Evolutionary conservation across 2,797 vertebrate species (phyloP), one percentile per base, ranked within the genome.

Genomic region (Gephyroberyx darwinii): DNA sequence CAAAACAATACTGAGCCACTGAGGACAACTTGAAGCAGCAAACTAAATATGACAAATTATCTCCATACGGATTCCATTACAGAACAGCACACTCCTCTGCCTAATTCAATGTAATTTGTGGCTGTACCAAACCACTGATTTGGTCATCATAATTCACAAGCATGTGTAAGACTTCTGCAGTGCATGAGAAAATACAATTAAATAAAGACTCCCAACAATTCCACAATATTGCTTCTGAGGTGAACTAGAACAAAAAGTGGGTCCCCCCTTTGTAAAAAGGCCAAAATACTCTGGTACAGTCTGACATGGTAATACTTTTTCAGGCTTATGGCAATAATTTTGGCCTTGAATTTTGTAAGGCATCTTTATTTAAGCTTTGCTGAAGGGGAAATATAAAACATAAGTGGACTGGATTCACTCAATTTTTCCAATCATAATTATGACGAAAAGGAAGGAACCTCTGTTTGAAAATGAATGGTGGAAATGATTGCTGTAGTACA

Each of bases 281-380:
- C 43, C 43, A 45, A 45, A 45, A 45, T 45, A 45, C 43, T 45
- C 22, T 6, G 14, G 41, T 41, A 45, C 13, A 16, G 2, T 45
- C 4, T 45, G 43, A 45, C 43, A 45, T 16, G 43, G 13, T 43
- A 45, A 45, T 45, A 45, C 43, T 45, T 45, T 26, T 26, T 26
- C 16, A 16, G 4, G 14, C 13, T 16, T 45, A 45, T 16, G 43
- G 16, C 43, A 45, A 16, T 45, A 45, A 45, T 16, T 45, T 14
- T 14, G 43, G 43, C 16, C 43, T 45, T 14, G 16, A 39, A 33
- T 20, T 73, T 53, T 75, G 59, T 88, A 87, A 91, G 86, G 87
- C 84, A 85, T 84, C 81, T 90, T 90, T 90, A 90, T 86, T 90
- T 26, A 85, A 80, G 78, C 77, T 75, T 56, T 73, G 70, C 80